Percentiles rank a stretch among this genome's conserved stretches.
phyloP scores from a whole-genome alignment of 2,888 invertebrate genomes.

The Trachelus iudaicus region DNA sequence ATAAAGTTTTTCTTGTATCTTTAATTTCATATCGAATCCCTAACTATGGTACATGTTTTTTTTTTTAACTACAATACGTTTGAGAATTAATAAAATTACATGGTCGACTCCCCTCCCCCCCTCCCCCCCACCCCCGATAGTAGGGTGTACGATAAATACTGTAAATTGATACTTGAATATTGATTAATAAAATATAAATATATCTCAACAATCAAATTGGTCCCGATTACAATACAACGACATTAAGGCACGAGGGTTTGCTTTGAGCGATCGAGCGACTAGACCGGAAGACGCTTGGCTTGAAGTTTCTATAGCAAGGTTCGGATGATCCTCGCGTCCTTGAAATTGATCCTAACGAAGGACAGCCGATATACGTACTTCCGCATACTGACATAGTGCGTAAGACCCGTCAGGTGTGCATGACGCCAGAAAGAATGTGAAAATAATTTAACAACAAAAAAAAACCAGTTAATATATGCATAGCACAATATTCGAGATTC shows the following conservation, averaged over 20 bases:
- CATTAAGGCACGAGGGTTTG: neutral
- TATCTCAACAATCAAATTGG: neutral
- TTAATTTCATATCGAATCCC: neutral
- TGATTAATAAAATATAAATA: neutral
- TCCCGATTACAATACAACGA: neutral
- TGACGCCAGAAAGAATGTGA: neutral
- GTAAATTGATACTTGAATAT: neutral
- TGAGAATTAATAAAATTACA: neutral
- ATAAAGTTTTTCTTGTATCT: neutral
- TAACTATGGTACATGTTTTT: neutral
- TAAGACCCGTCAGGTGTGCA: neutral
- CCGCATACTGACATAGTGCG: neutral
- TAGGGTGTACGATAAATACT: neutral
- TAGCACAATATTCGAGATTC: neutral
- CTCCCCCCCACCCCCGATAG: too few species aligned
- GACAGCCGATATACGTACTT: neutral
- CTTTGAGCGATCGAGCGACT: neutral
- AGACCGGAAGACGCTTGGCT: neutral
- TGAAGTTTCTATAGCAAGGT: neutral
- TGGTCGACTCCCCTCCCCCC: neutral
- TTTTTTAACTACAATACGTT: neutral
- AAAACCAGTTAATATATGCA: neutral
- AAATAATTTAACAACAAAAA: neutral
- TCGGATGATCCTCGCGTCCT: neutral
- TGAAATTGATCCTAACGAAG: neutral